These are phyloP conservation scores for Chelonus formosanus DNA, from an alignment of 2,888 invertebrate genomes.

Conservation along the genomic window DNA sequence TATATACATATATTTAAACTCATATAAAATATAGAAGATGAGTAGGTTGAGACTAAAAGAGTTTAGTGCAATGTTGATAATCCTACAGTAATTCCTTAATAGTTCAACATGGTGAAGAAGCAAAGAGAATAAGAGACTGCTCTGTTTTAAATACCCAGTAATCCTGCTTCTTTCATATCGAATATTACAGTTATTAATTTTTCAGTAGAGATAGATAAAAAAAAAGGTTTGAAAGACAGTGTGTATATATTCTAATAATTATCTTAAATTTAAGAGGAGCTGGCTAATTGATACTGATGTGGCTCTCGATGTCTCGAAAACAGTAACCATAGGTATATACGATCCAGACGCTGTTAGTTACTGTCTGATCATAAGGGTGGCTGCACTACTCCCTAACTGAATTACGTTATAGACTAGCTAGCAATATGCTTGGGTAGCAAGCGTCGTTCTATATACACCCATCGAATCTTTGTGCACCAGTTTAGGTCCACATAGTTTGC, in stretches of 20 bases:
- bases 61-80: conserved; percentile 42
- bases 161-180: no score
- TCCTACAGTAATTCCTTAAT: conserved; percentile 49
- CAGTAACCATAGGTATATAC: conserved; percentile 40
- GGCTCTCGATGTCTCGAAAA: conserved; percentile 3
- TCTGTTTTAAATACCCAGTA: no score
- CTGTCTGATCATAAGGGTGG: conserved; percentile 56
- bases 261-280: neutral
- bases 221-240: no score
- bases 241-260: neutral
- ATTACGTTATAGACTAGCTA: conserved; percentile 47
- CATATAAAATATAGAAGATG: neutral
- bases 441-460: conserved; percentile 18
- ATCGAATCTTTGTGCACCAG: conserved; percentile 33
- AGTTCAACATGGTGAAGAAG: conserved; percentile 32
- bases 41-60: conserved; percentile 29
- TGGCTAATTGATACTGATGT: conserved; percentile 1
- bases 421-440: conserved; percentile 36
- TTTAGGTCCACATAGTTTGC: conserved; percentile 46
- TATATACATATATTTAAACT: no score
- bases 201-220: no score
- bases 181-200: no score
- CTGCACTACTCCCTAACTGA: conserved; percentile 55
- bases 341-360: conserved; percentile 53
- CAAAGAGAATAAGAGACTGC: neutral